phyloP scores from a whole-genome alignment of 2,113 vertebrate species.

The Malurus melanocephalus region DNA sequence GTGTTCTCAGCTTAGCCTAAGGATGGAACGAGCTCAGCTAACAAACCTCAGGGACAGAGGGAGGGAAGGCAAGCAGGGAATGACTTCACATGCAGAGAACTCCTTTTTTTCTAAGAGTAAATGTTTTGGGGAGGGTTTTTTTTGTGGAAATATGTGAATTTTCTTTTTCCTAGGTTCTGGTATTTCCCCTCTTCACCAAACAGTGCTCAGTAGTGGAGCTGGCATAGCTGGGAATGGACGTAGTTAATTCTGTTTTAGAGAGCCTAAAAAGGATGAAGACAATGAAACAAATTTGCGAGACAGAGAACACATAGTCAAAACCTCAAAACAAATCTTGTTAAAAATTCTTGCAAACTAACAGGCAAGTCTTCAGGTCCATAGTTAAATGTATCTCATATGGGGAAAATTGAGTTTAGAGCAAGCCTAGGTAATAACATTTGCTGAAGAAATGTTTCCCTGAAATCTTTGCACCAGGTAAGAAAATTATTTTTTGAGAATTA shows the following conservation, averaged over 20 bases:
- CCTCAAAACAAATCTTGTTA: background rate
- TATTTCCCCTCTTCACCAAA: background rate
- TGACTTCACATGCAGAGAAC: background rate
- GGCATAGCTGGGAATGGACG: background rate
- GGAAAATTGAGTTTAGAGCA: background rate
- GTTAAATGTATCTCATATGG: background rate
- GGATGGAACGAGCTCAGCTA: background rate
- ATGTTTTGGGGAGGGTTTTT: background rate
- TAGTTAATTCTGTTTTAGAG: background rate
- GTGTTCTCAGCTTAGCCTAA: background rate
- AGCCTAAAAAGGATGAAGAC: background rate
- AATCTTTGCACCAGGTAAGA: background rate
- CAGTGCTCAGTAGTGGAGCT: background rate
- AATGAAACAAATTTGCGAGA: background rate
- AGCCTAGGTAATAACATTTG: background rate
- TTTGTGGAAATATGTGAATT: background rate
- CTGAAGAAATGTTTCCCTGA: background rate
- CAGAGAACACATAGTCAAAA: background rate
- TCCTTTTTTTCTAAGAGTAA: background rate
- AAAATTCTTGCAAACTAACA: background rate
- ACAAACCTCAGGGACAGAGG: background rate
- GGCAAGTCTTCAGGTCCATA: background rate
- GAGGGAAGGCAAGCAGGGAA: background rate
- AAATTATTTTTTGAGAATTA: background rate
- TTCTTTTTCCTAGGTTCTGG: background rate